Evolutionary conservation across 2,797 vertebrate species (phyloP).

Genomic region (Tadarida brasiliensis): DNA sequence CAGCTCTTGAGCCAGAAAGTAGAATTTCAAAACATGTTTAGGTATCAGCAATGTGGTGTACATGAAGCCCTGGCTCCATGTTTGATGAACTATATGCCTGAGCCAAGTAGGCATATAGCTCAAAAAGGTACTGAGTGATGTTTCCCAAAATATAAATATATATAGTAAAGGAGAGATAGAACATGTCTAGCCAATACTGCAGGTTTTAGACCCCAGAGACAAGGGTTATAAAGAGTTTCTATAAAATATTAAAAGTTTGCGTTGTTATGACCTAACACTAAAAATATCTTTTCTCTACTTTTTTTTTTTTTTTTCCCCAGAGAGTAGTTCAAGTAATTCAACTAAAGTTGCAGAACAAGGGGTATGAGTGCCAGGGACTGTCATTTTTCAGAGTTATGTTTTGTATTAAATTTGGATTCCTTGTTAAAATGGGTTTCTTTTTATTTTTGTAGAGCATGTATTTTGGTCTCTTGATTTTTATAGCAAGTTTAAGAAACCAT

Average conservation of each 20-base stretch:
- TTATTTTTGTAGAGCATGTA: background rate
- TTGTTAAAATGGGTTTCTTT: constrained; percentile 25
- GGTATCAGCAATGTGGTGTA: background rate
- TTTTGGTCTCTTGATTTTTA: constrained; percentile 6
- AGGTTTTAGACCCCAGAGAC: constrained; percentile 49
- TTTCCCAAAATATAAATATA: constrained; percentile 48
- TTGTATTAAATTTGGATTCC: constrained; percentile 60
- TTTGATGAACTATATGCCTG: constrained; percentile 38
- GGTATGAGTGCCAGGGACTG: background rate
- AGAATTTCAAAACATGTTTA: background rate
- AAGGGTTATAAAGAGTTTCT: constrained; percentile 43
- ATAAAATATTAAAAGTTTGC: constrained; percentile 68
- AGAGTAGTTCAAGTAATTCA: constrained; percentile 63
- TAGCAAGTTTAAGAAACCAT: background rate
- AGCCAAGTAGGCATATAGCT: background rate
- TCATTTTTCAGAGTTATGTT: constrained; percentile 50
- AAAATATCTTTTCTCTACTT: constrained; percentile 42
- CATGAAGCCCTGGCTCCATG: background rate
- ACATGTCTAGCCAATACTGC: background rate
- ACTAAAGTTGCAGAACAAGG: constrained; percentile 48
- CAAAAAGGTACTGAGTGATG: constrained; percentile 2
- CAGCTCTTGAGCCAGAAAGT: background rate
- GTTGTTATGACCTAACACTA: constrained; percentile 55
- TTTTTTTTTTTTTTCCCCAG: background rate
- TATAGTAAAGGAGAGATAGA: background rate